phyloP scores from a whole-genome alignment of 2,113 vertebrate species.

The Sebastes schlegelii region DNA sequence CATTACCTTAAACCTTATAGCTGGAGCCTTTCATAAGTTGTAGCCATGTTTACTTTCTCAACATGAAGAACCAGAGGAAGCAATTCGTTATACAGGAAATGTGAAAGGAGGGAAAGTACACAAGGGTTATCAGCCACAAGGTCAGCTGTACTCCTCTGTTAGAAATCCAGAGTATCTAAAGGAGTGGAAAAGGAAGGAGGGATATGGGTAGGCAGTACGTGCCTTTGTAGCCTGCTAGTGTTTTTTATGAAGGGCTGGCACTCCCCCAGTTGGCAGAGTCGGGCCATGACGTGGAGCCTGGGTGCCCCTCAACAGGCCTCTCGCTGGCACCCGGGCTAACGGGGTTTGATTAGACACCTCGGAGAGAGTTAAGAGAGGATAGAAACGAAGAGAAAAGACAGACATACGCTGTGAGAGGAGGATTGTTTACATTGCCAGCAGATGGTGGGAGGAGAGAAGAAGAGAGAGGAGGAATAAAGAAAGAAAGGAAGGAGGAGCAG shows the following conservation, averaged over 20 bases:
- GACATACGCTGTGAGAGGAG: slow-evolving; percentile 48
- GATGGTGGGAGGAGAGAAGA: slow-evolving; percentile 70
- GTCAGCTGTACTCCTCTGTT: slow-evolving; percentile 34
- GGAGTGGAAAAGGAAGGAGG: slow-evolving; percentile 52
- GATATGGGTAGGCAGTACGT: slow-evolving; percentile 48
- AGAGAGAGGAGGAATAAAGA: slow-evolving; percentile 45
- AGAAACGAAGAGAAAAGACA: slow-evolving; percentile 53
- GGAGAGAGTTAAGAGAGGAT: slow-evolving; percentile 34
- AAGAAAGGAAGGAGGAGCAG: slow-evolving; percentile 68
- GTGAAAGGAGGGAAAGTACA: slow-evolving; percentile 30
- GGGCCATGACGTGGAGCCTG: slow-evolving; percentile 49
- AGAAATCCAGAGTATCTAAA: slow-evolving; percentile 27
- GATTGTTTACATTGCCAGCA: slow-evolving; percentile 75
- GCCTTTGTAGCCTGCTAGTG: slow-evolving; percentile 64
- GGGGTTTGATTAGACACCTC: slow-evolving; percentile 51
- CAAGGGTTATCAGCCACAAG: slow-evolving; percentile 43
- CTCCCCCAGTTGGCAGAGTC: slow-evolving; percentile 74
- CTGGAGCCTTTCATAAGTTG: slow-evolving; percentile 18
- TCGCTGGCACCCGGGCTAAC: slow-evolving; percentile 55
- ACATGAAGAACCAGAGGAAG: slow-evolving; percentile 3
- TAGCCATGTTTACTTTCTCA: slow-evolving; percentile 8
- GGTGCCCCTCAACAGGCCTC: slow-evolving; percentile 75
- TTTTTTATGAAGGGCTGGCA: slow-evolving; percentile 78
- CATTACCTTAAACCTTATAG: neutral
- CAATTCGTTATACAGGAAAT: slow-evolving; percentile 27